Base-by-base conservation (phyloP, 2,888 invertebrate species). In the Herminia tarsipennalis region DNA sequence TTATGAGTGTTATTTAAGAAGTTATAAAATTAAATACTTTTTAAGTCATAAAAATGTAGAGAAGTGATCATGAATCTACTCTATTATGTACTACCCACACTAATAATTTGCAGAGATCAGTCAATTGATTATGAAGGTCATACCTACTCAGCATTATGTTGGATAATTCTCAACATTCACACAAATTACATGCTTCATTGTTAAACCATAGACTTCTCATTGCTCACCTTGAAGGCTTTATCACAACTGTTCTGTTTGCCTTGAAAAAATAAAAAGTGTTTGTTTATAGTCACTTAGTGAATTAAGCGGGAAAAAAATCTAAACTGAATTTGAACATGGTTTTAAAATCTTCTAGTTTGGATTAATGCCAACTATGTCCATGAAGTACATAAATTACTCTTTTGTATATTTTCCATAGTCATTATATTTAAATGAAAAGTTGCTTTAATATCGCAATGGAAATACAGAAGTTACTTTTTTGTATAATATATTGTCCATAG, bases 41-140 rank as follows among this genome's bases (percentile, higher is more conserved):
- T 12, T 12, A 12, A 12, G 8, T 32, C 1, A 12, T 16, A n/a
- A 3, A 13, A 20, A 20, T 12, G 0, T 20, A 30, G 0, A 4
- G 0, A 24, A 13, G 10, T 22, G 2, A 13, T n/a, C 2, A 27
- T 10, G 0, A 17, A 3, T 30, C 21, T 18, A 21, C 21, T 38
- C n/a, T 35, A 20, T 5, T 14, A n/a, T n/a, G n/a, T n/a, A 14
- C 36, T 42, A 42, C 39, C 49, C 49, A 61, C 58, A 44, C 34
- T 32, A 12, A 25, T 24, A 57, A 21, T 35, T 37, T 49, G 43
- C 36, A 40, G 44, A 37, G 54, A 46, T 53, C 45, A 40, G 46
- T 57, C 62, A 73, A 73, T 66, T 66, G 66, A 53, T 50, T 38
- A 33, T 41, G 73, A 76, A 76, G 76, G 76, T 57, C 68, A 54